Base-by-base conservation (phyloP, 2,888 invertebrate species). In the Caenorhabditis japonica region DNA sequence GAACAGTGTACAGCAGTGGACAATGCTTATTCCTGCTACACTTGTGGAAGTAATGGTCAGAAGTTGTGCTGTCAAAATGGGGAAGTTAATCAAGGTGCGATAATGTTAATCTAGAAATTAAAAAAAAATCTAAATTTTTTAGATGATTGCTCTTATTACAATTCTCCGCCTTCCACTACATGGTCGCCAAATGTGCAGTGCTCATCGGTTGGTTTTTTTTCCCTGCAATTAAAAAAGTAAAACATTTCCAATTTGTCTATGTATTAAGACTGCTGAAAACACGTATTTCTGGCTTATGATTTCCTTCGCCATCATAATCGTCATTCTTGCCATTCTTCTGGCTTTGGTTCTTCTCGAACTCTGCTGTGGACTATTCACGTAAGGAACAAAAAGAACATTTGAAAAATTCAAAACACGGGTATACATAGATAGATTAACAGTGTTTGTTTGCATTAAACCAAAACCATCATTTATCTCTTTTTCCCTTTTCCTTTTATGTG, bases 261-360 rank as follows among this genome's bases (percentile, higher is more conserved):
- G 5, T 17, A 23, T 27, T 61, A 43, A 80, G 80, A 53, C 53
- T 8, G 71, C 76, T 10, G 77, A 81, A 44, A 71, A 75, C 39
- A 64, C 75, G 13, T 81, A 79, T 27, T 75, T 81, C 59, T 79
- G 81, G 79, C 44, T 77, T 12, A 79, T 81, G 81, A 81, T 81
- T 30, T 64, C 66, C 10, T 68, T 81, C 12, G 75, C 73, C 27
- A 73, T 76, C 17, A 58, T 79, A 5, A 61, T 70, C n/a, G 71
- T 38, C 4, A 51, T 81, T 39, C 64, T 78, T 1, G 51, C 64
- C 34, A 69, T 69, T 8, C 25, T 79, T 12, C 56, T 81, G n/a
- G 4, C 66, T 4, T 25, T 78, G 10, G 27, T 60, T 1, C 1
- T 75, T 25, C 46, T 70, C 44, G 56, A 58, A 49, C 33, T 70